phyloP scores from a whole-genome alignment of 1,140 invertebrate genomes.

The Choristoneura fumiferana region DNA sequence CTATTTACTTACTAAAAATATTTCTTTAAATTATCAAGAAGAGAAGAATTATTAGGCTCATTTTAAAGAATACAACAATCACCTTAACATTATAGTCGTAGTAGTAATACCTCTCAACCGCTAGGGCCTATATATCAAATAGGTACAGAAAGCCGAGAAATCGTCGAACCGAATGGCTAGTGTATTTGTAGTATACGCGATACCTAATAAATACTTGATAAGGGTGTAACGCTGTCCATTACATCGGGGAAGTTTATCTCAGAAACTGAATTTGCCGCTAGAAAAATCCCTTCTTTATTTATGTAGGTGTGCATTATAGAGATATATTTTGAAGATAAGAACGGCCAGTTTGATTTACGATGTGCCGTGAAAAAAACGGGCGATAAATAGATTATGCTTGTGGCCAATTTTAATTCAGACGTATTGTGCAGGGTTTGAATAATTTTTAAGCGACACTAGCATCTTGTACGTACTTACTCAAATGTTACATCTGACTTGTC shows the following conservation, averaged over 20 bases:
- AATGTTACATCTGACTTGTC: no score
- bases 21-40: no score
- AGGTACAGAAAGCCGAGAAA: constrained; percentile 10
- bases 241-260: constrained; percentile 37
- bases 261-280: constrained; percentile 34
- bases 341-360: constrained; percentile 36
- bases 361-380: constrained; percentile 7
- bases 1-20: no score
- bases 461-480: no score
- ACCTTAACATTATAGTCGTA: no score
- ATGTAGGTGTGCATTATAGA: constrained; percentile 7
- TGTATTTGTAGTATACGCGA: constrained; percentile 24
- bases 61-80: no score
- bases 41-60: no score
- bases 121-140: neutral
- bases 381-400: no score
- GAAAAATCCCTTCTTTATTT: constrained; percentile 33
- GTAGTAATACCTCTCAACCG: constrained; percentile 1
- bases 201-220: constrained; percentile 46
- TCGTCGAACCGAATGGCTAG: constrained; percentile 2
- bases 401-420: no score
- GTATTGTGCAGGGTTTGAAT: no score
- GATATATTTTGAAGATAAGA: no score
- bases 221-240: constrained; percentile 43
- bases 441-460: no score